Evolutionary conservation across 2,888 invertebrate genomes (phyloP).

Genomic region (Limnephilus marmoratus): DNA sequence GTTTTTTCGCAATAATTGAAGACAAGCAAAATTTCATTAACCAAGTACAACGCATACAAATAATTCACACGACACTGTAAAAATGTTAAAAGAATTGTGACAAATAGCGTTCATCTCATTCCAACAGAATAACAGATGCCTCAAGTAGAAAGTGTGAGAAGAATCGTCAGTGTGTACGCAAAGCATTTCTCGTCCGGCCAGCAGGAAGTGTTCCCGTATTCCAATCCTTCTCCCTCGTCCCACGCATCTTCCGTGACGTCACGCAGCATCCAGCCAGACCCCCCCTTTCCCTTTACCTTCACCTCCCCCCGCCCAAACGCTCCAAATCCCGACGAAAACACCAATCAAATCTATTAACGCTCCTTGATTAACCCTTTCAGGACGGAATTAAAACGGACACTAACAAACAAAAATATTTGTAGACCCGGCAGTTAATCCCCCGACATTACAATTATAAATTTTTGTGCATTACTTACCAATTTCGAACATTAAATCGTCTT

Average conservation of each 20-base stretch:
- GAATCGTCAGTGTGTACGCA: conserved; percentile 8
- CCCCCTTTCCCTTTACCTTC: neutral
- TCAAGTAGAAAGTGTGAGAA: conserved; percentile 56
- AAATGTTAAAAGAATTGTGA: neutral
- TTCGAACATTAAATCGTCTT: too few species aligned
- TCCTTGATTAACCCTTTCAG: conserved; percentile 54
- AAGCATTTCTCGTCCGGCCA: neutral
- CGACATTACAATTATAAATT: too few species aligned
- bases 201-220: conserved; percentile 36
- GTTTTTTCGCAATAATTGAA: too few species aligned
- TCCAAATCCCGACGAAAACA: conserved; percentile 63
- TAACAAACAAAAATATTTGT: too few species aligned
- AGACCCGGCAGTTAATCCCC: too few species aligned
- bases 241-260: conserved; percentile 58
- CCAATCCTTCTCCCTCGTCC: neutral
- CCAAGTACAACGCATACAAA: neutral
- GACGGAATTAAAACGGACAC: too few species aligned
- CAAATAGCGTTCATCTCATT: neutral
- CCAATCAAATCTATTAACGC: conserved; percentile 63
- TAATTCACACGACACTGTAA: neutral
- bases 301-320: conserved; percentile 6
- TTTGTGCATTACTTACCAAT: too few species aligned
- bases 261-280: conserved; percentile 24
- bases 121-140: neutral
- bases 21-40: neutral